Conservation (phyloP, 1,140 invertebrate species). For the Cydia amplana region DNA sequence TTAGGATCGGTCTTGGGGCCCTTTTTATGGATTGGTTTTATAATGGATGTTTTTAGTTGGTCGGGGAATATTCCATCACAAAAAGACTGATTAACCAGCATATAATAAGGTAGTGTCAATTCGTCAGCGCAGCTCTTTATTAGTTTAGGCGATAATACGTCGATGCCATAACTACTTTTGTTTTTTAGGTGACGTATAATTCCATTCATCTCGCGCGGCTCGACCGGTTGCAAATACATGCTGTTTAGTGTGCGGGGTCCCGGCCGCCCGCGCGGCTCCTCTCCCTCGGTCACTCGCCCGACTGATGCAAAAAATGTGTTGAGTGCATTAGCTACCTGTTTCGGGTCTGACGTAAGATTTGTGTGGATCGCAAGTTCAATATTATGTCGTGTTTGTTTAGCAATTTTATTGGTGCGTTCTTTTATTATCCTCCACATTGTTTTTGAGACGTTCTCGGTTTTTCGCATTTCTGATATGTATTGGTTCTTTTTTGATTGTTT, state of each 20-base stretch:
- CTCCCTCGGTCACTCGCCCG: too few species aligned
- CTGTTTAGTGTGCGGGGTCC: neutral
- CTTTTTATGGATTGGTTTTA: neutral
- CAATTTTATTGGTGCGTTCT: too few species aligned
- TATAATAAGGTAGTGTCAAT: neutral
- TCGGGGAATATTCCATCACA: neutral
- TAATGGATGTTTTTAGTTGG: neutral
- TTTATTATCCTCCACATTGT: too few species aligned
- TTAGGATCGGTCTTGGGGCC: neutral
- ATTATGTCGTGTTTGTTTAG: too few species aligned
- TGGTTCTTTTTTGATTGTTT: too few species aligned
- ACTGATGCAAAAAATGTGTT: too few species aligned
- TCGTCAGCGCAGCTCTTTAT: constrained; percentile 13
- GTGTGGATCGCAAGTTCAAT: too few species aligned
- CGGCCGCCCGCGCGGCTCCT: neutral
- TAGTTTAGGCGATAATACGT: constrained; percentile 4
- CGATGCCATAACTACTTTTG: constrained; percentile 1
- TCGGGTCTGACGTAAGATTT: too few species aligned
- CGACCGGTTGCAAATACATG: neutral
- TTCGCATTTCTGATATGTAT: too few species aligned
- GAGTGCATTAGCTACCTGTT: too few species aligned
- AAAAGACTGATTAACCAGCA: constrained; percentile 17
- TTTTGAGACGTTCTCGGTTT: too few species aligned
- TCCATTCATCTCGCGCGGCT: neutral
- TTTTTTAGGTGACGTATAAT: constrained; percentile 13